A percentile compares a stretch with the other conserved stretches of the same genome.
Evolutionary conservation across 1,140 invertebrate genomes (phyloP).

Genomic region (Teleopsis dalmanni): DNA sequence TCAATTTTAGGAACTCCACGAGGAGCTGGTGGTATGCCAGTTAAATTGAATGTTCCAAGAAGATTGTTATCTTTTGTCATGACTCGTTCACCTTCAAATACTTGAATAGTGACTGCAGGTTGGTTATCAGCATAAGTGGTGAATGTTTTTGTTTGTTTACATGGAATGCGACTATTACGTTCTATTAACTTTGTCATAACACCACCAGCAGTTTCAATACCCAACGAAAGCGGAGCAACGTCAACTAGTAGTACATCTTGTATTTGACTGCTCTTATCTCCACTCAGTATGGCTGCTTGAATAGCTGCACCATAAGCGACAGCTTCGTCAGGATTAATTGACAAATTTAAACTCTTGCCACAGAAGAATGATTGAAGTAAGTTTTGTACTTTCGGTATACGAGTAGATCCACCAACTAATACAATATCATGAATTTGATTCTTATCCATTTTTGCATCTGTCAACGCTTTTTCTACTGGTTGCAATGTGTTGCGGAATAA

Average conservation of each 20-base stretch:
- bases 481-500: too few relatives aligned
- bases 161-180: constrained; percentile 56
- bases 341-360: constrained; percentile 58
- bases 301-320: constrained; percentile 63
- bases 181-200: constrained; percentile 60
- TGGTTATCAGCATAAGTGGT: constrained; percentile 66
- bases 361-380: constrained; percentile 55
- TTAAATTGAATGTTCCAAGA: constrained; percentile 69
- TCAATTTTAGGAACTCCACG: constrained; percentile 72
- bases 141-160: constrained; percentile 58
- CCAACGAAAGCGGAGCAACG: constrained; percentile 51
- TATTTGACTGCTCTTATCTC: constrained; percentile 50
- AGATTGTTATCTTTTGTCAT: constrained; percentile 70
- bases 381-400: constrained; percentile 58
- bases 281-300: constrained; percentile 65
- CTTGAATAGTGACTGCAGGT: constrained; percentile 58
- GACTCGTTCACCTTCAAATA: constrained; percentile 60
- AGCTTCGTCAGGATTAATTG: constrained; percentile 71
- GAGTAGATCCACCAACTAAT: constrained; percentile 54
- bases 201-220: constrained; percentile 54
- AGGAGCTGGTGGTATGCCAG: constrained; percentile 73
- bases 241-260: constrained; percentile 51
- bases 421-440: too few relatives aligned
- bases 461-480: too few relatives aligned
- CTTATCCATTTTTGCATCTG: too few relatives aligned